These are phyloP conservation scores for Aethina tumida DNA, from an alignment of 1,140 invertebrate genomes.

Conservation along the genomic window DNA sequence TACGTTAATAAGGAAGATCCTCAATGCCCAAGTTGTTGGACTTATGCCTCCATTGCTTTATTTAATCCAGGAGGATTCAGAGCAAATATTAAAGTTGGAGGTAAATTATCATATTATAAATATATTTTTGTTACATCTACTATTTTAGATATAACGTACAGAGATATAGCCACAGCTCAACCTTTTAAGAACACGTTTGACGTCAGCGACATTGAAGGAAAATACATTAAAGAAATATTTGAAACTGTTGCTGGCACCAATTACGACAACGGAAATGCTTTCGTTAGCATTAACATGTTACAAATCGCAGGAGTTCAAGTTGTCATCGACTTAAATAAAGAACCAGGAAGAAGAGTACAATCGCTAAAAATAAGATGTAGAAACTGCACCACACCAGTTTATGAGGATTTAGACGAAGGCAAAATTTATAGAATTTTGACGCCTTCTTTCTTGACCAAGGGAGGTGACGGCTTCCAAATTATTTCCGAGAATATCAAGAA, in stretches of 20 bases:
- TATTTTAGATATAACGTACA: conserved; percentile 36
- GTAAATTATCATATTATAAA: conserved; percentile 24
- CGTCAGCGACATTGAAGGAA: conserved; percentile 40
- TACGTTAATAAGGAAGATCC: background rate
- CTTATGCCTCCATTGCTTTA: conserved; percentile 55
- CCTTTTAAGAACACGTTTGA: conserved; percentile 48
- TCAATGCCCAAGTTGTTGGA: conserved; percentile 44
- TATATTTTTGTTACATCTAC: background rate
- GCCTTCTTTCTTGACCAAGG: conserved; percentile 50
- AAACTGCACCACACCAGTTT: conserved; percentile 52
- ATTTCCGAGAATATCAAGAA: conserved; percentile 21
- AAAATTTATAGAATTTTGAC: conserved; percentile 52
- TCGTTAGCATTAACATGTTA: conserved; percentile 39
- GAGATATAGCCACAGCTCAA: conserved; percentile 40
- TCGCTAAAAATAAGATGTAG: conserved; percentile 48
- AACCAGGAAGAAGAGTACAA: conserved; percentile 44
- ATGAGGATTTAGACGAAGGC: conserved; percentile 39
- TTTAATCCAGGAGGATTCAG: conserved; percentile 62
- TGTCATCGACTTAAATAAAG: conserved; percentile 40
- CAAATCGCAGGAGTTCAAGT: conserved; percentile 37
- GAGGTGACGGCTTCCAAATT: conserved; percentile 50
- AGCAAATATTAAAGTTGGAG: conserved; percentile 41
- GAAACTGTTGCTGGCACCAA: conserved; percentile 33
- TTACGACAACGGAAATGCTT: conserved; percentile 28
- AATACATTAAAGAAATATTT: conserved; percentile 38